Evolutionary conservation across 2,797 vertebrate genomes (phyloP).

Genomic region (Phoebastria nigripes): DNA sequence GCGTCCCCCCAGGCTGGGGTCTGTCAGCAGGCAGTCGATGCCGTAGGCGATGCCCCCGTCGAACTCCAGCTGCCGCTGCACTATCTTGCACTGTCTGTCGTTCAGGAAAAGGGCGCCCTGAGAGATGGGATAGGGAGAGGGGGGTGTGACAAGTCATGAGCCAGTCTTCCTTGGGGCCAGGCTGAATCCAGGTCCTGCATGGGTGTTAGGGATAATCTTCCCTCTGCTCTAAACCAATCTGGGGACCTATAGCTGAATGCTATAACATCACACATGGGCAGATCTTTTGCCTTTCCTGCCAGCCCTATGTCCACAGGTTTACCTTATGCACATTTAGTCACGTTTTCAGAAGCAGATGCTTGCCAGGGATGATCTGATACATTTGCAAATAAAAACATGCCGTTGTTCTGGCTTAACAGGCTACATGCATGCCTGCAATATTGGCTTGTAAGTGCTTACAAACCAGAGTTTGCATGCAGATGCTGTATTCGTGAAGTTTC

Average conservation of each 20-base stretch:
- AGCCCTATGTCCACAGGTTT: neutral
- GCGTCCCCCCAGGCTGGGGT: conserved; percentile 86
- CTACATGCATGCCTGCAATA: neutral
- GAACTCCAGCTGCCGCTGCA: conserved; percentile 85
- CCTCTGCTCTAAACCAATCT: neutral
- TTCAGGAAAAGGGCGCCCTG: conserved; percentile 89
- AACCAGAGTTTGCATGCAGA: neutral
- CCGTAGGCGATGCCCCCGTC: conserved; percentile 84
- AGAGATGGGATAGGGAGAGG: neutral
- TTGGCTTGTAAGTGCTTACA: neutral
- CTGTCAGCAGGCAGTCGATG: conserved; percentile 87
- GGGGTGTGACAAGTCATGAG: neutral
- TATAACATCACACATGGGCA: neutral
- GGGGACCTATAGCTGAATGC: neutral
- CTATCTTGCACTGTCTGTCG: conserved; percentile 77
- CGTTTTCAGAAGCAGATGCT: neutral
- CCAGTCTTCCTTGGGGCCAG: neutral
- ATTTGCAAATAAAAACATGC: neutral
- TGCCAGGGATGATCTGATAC: neutral
- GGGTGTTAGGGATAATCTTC: neutral
- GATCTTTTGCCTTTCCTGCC: neutral
- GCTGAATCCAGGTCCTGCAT: neutral
- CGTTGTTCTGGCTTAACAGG: neutral
- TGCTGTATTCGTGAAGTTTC: neutral
- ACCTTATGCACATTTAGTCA: neutral